phyloP scores from a whole-genome alignment of 2,113 vertebrate species.

The Numenius arquata region DNA sequence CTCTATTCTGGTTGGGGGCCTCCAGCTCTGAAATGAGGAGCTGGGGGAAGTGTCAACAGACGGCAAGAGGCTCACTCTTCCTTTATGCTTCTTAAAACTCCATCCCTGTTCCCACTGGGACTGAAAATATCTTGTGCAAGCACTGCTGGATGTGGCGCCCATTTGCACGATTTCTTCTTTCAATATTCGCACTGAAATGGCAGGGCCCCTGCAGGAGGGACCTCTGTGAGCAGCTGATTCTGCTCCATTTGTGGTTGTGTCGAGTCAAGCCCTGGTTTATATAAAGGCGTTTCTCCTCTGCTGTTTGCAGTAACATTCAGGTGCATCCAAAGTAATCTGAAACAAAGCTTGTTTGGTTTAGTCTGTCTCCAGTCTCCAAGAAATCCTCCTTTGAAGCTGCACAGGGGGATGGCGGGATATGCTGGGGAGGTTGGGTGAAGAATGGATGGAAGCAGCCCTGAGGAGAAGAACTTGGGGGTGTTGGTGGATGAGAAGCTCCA shows the following conservation, averaged over 20 bases:
- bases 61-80: not conserved
- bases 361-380: not conserved
- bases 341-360: not conserved
- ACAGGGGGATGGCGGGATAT: rapidly evolving
- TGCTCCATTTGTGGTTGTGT: rapidly evolving
- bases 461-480: too few species aligned
- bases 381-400: not conserved
- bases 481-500: too few species aligned
- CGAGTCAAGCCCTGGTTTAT: not conserved
- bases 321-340: not conserved
- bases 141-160: not conserved
- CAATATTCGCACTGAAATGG: rapidly evolving
- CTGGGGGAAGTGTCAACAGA: not conserved
- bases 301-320: not conserved
- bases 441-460: too few species aligned
- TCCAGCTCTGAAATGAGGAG: not conserved
- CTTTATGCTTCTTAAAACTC: not conserved
- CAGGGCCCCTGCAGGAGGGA: not conserved
- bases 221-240: not conserved
- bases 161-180: not conserved
- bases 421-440: not conserved
- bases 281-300: not conserved
- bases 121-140: too few species aligned
- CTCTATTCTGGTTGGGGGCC: not conserved
- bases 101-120: not conserved